Conservation (phyloP, 2,113 vertebrate genomes). For the Trachemys scripta region DNA sequence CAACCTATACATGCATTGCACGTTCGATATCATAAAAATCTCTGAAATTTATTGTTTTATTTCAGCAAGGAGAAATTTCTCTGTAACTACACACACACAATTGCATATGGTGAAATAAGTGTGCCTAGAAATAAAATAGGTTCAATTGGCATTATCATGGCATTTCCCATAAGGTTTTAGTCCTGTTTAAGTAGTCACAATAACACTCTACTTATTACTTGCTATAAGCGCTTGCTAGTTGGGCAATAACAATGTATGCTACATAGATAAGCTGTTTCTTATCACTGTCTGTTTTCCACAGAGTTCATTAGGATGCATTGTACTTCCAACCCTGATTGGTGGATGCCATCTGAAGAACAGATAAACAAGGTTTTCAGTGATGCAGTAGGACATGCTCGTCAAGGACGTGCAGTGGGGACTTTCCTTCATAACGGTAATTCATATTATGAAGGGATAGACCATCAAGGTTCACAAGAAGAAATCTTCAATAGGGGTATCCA, state of each 20-base stretch:
- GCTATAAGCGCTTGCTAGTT: neutral
- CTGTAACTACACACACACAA: neutral
- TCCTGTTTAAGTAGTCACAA: slow-evolving; percentile 27
- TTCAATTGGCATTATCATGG: slow-evolving; percentile 66
- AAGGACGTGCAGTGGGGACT: slow-evolving; percentile 94
- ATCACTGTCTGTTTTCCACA: slow-evolving; percentile 72
- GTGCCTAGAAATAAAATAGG: neutral
- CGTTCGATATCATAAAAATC: neutral
- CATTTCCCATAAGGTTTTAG: slow-evolving; percentile 70
- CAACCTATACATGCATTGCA: neutral
- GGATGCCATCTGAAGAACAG: slow-evolving; percentile 99
- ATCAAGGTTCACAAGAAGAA: slow-evolving; percentile 86
- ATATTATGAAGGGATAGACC: slow-evolving; percentile 91
- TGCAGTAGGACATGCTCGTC: slow-evolving; percentile 95
- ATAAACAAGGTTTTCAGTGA: slow-evolving; percentile 99
- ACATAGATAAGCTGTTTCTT: slow-evolving; percentile 47
- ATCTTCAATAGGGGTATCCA: slow-evolving; percentile 72
- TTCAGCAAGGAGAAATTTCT: neutral
- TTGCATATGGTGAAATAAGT: slow-evolving; percentile 25
- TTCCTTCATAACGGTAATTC: slow-evolving; percentile 92
- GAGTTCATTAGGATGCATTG: slow-evolving; percentile 99
- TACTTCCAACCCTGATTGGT: slow-evolving; percentile 98
- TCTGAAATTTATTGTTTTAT: neutral
- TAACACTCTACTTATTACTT: slow-evolving; percentile 25
- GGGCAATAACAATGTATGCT: neutral